Conservation (phyloP, 30 jellyfish, hydroid and myxozoan genomes). For the Sanderia malayensis region DNA sequence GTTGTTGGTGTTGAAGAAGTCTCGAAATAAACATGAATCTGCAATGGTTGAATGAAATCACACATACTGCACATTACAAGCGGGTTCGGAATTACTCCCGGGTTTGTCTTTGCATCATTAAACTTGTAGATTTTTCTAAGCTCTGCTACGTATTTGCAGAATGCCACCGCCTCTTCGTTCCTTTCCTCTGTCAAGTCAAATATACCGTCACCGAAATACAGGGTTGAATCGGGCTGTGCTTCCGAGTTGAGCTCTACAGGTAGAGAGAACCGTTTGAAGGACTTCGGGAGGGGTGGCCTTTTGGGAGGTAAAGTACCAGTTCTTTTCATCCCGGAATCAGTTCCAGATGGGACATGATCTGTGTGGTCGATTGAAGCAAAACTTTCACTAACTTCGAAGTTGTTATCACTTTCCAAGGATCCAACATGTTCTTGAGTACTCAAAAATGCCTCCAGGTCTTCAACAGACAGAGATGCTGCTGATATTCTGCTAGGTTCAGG, state of each 20-base stretch:
- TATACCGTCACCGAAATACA: constrained; percentile 80
- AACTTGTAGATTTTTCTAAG: constrained; percentile 40
- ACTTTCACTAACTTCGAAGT: neutral
- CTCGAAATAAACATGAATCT: constrained; percentile 39
- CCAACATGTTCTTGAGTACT: neutral
- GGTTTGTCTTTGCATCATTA: constrained; percentile 56
- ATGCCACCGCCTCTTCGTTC: constrained; percentile 86
- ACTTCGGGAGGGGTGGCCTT: constrained; percentile 57
- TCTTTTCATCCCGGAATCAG: neutral
- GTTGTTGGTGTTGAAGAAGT: constrained; percentile 14
- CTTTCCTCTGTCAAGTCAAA: constrained; percentile 88
- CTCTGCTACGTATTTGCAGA: constrained; percentile 64
- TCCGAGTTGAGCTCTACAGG: constrained; percentile 33
- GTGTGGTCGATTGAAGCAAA: neutral
- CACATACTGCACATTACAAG: constrained; percentile 14
- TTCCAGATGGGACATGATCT: neutral
- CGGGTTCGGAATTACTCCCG: constrained; percentile 71
- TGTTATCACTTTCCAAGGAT: neutral
- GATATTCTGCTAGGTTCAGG: constrained; percentile 13
- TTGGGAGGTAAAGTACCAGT: constrained; percentile 45
- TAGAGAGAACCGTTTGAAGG: constrained; percentile 47
- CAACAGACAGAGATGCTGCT: constrained; percentile 45
- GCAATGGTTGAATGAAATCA: constrained; percentile 12
- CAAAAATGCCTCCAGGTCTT: constrained; percentile 38
- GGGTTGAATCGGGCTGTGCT: constrained; percentile 26